Evolutionary conservation across 1,140 invertebrate species (phyloP).

Genomic region (Chelonus insularis): DNA sequence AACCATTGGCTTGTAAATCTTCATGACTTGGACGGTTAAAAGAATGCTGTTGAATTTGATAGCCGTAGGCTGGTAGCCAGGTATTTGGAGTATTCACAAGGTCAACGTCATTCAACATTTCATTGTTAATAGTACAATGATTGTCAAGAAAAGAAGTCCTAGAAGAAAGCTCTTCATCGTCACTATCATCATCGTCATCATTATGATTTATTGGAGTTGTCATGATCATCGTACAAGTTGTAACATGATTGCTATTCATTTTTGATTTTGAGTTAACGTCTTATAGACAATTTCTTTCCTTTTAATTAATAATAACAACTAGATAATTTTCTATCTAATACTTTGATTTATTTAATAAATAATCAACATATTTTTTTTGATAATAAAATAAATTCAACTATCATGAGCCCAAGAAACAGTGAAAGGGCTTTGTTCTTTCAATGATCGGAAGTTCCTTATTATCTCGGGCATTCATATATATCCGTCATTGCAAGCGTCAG

Average conservation of each 20-base stretch:
- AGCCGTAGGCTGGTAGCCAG: constrained; percentile 59
- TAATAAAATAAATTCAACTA: no score
- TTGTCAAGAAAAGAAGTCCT: background rate
- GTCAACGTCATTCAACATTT: constrained; percentile 37
- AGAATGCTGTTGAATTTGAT: constrained; percentile 52
- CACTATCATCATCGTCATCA: background rate
- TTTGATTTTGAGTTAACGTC: no score
- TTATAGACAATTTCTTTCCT: no score
- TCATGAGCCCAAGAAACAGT: no score
- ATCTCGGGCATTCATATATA: background rate
- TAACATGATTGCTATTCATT: background rate
- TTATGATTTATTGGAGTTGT: constrained; percentile 3
- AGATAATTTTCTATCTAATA: no score
- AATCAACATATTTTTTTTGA: no score
- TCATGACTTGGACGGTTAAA: constrained; percentile 52
- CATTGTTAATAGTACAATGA: constrained; percentile 3
- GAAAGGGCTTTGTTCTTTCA: background rate
- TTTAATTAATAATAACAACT: no score
- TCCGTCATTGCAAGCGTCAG: background rate
- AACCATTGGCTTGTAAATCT: constrained; percentile 57
- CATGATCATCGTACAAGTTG: constrained; percentile 2
- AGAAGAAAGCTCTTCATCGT: constrained; percentile 2
- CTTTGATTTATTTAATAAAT: no score
- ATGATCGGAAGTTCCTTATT: background rate
- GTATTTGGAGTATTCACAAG: constrained; percentile 56